phyloP scores from a whole-genome alignment of 2,888 invertebrate genomes.

The Apotomis betuletana region DNA sequence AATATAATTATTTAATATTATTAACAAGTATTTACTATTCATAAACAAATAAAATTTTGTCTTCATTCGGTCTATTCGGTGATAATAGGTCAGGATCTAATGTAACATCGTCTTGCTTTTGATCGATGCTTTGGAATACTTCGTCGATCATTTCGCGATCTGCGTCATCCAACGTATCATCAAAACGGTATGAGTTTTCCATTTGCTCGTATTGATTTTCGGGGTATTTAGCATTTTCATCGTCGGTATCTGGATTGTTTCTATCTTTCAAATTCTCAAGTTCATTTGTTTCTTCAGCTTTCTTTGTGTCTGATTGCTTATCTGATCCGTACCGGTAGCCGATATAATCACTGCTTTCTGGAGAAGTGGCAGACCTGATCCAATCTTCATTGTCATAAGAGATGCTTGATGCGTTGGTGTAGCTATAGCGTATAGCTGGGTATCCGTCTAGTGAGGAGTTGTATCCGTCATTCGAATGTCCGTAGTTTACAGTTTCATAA shows the following conservation, averaged over 20 bases:
- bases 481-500: constrained; percentile 72
- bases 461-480: constrained; percentile 63
- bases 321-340: constrained; percentile 65
- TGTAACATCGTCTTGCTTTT: constrained; percentile 51
- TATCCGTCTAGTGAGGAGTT: constrained; percentile 63
- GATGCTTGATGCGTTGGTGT: constrained; percentile 69
- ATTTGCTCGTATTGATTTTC: constrained; percentile 25
- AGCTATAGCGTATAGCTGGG: constrained; percentile 58
- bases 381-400: constrained; percentile 73
- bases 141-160: constrained; percentile 71
- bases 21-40: constrained; percentile 46
- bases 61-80: constrained; percentile 66
- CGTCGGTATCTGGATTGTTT: constrained; percentile 39
- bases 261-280: constrained; percentile 48
- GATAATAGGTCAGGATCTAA: constrained; percentile 61
- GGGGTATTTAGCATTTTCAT: constrained; percentile 43
- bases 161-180: constrained; percentile 47
- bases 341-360: constrained; percentile 65
- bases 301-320: constrained; percentile 49
- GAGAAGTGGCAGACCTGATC: constrained; percentile 66
- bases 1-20: constrained; percentile 8
- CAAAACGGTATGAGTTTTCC: constrained; percentile 34
- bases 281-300: constrained; percentile 52
- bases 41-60: constrained; percentile 68
- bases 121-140: constrained; percentile 71